phyloP scores from a whole-genome alignment of 2,797 vertebrate genomes.

The Neopelma chrysocephalum region DNA sequence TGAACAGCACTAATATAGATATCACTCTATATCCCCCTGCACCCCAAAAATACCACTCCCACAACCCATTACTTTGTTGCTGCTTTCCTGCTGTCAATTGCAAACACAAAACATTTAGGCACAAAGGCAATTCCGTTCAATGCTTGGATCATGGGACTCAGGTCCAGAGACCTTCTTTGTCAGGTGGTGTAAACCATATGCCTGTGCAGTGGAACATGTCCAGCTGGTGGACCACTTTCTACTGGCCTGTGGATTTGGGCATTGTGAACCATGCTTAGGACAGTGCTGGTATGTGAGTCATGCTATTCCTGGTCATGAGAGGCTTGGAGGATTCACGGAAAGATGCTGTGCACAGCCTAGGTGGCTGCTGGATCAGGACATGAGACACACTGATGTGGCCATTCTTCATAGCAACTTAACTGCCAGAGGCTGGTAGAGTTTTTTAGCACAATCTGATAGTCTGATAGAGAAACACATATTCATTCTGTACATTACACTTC shows the following conservation, averaged over 20 bases:
- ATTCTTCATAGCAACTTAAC: background rate
- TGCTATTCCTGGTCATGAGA: background rate
- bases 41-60: background rate
- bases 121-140: background rate
- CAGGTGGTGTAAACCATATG: background rate
- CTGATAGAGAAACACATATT: background rate
- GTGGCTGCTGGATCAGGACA: background rate
- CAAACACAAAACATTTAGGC: background rate
- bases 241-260: background rate
- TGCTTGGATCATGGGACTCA: background rate
- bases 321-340: background rate
- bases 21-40: background rate
- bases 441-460: background rate
- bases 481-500: background rate
- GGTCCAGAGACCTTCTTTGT: background rate
- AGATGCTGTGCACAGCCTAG: background rate
- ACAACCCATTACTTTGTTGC: background rate
- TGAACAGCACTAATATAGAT: background rate
- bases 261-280: background rate
- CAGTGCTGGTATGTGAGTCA: background rate
- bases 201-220: background rate
- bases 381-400: background rate
- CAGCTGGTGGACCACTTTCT: background rate
- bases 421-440: background rate
- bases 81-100: background rate